Evolutionary conservation across 2,888 invertebrate species (phyloP).

Genomic region (Athalia circularis): DNA sequence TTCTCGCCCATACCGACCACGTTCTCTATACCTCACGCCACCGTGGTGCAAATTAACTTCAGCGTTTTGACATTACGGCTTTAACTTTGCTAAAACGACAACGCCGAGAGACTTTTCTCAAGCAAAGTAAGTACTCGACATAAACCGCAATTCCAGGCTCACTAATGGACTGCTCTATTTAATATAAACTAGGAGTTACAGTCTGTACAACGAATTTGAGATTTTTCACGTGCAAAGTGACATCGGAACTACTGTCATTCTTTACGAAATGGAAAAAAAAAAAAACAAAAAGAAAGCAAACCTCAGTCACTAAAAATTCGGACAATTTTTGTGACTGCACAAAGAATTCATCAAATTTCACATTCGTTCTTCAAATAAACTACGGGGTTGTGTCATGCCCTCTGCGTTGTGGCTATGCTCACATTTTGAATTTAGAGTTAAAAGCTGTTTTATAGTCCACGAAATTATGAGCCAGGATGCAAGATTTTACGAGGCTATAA

Average conservation of each 20-base stretch:
- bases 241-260: no score
- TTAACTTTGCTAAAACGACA: not conserved
- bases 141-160: not conserved
- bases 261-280: not conserved
- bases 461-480: slow-evolving; percentile 55
- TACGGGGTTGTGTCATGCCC: not conserved
- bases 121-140: no score
- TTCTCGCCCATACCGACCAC: not conserved
- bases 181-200: no score
- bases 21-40: no score
- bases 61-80: no score
- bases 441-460: slow-evolving; percentile 55
- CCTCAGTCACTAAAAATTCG: no score
- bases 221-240: no score
- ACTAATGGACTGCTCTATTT: no score
- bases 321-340: no score
- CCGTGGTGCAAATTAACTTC: no score
- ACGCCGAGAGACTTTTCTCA: not conserved
- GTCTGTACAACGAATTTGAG: no score
- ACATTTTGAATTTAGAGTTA: slow-evolving; percentile 51
- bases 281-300: no score
- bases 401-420: not conserved
- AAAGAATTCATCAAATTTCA: slow-evolving; percentile 42
- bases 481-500: slow-evolving; percentile 57
- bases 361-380: not conserved